Evolutionary conservation across 2,888 invertebrate species (phyloP), one percentile per base, ranked within the genome.

Genomic region (Lordiphosa andalusiaca): DNA sequence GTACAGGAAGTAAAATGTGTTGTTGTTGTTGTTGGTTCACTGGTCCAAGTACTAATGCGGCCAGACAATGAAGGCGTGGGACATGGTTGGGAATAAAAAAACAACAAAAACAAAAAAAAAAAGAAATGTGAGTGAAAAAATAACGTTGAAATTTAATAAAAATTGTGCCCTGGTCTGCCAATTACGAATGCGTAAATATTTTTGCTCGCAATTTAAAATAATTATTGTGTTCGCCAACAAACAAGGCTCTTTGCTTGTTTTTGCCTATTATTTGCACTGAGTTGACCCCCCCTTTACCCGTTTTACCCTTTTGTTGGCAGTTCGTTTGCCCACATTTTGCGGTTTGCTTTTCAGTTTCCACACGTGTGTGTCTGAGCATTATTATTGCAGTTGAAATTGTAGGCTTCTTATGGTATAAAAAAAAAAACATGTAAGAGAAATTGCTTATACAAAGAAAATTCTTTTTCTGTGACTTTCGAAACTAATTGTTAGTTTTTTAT

Each of bases 21-120:
- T 55, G 47, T 40, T 53, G 55, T 46, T 39, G 41, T 42, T 60
- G 61, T 10, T 50, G 54, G 68, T 56, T 71, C 77, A 58, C 63
- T 77, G 68, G 71, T 48, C 74, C 76, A 73, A 77, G 84, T 73
- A 66, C 84, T 84, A 77, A 84, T 77, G 84, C 71, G 84, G 53
- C 71, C 84, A 73, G 82, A 84, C 84, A 76, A 76, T 76, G 49
- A 57, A 56, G 57, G 37, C 62, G 58, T 64, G 57, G 55, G 6
- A 47, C 35, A 10, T 40, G 53, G 60, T 38, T 40, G 47, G n/a
- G 10, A 38, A 40, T 56, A 47, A 54, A 55, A 65, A 64, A 47
- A 49, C 44, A 65, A 64, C n/a, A 55, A 65, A 64, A 47, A 49
- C 44, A 65, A 64, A n/a, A n/a, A n/a, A n/a, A n/a, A n/a, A n/a